Evolutionary conservation across 1,140 invertebrate species (phyloP).

Genomic region (Metaphire vulgaris): DNA sequence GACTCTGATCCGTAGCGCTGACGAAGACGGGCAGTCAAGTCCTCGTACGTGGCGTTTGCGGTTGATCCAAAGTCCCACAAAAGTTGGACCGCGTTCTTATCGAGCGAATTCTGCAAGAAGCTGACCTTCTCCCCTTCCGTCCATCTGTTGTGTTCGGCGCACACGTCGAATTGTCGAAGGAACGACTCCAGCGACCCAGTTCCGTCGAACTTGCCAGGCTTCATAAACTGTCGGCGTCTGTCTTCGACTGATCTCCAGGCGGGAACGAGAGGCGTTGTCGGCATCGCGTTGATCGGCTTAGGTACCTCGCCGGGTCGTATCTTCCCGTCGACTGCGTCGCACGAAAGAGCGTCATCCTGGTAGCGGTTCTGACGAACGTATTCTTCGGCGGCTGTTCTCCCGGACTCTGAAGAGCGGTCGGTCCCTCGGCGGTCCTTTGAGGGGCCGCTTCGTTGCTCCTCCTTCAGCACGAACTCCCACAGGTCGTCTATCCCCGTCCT

Average conservation of each 20-base stretch:
- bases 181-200: neutral
- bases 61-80: neutral
- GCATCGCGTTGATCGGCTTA: neutral
- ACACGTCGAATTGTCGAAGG: neutral
- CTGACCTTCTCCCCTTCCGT: neutral
- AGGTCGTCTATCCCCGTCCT: no score
- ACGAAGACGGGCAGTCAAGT: neutral
- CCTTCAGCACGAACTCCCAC: no score
- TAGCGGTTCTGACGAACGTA: no score
- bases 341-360: no score
- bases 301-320: no score
- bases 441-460: no score
- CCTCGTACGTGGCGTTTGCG: neutral
- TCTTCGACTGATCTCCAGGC: neutral
- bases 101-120: neutral
- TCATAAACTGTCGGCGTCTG: neutral
- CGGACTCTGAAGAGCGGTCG: no score
- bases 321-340: no score
- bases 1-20: neutral
- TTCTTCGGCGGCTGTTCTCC: no score
- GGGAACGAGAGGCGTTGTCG: neutral
- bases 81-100: neutral
- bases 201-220: neutral
- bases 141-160: neutral
- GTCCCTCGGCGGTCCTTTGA: no score